These are phyloP conservation scores for Patella vulgata DNA, from an alignment of 1,140 invertebrate genomes.

Conservation along the genomic window DNA sequence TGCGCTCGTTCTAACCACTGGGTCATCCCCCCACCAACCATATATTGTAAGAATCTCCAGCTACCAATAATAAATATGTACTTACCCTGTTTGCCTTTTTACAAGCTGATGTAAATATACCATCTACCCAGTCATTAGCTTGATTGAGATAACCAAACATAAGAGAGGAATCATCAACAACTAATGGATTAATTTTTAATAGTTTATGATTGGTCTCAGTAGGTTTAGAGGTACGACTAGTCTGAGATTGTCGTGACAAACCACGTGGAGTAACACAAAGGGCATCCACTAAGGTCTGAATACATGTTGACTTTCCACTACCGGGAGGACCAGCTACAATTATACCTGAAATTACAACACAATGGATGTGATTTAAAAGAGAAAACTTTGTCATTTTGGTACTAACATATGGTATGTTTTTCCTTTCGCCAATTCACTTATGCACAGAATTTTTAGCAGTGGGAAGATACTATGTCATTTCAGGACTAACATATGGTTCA, in stretches of 20 bases:
- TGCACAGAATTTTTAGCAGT: too few species aligned
- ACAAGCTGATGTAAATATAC: slow-evolving; percentile 63
- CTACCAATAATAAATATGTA: too few species aligned
- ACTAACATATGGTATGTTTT: too few species aligned
- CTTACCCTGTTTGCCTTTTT: slow-evolving; percentile 65
- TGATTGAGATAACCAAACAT: slow-evolving; percentile 64
- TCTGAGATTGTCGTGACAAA: slow-evolving; percentile 47
- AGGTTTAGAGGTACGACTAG: slow-evolving; percentile 33
- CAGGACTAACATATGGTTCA: too few species aligned
- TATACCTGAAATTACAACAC: slow-evolving; percentile 47
- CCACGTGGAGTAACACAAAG: slow-evolving; percentile 47
- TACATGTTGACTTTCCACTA: slow-evolving; percentile 64
- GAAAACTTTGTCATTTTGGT: too few species aligned
- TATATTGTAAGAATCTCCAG: too few species aligned
- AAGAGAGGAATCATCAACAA: slow-evolving; percentile 60
- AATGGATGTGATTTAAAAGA: not conserved
- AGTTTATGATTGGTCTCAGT: slow-evolving; percentile 59
- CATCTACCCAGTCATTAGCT: slow-evolving; percentile 64
- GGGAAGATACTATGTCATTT: too few species aligned
- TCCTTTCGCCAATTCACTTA: too few species aligned
- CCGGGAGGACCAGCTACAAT: slow-evolving; percentile 65
- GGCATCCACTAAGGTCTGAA: slow-evolving; percentile 61
- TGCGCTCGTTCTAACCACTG: too few species aligned
- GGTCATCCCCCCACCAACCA: too few species aligned
- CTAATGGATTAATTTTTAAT: slow-evolving; percentile 62